Base-by-base conservation (phyloP, 2,113 vertebrate species). In the Pitta sordida region DNA sequence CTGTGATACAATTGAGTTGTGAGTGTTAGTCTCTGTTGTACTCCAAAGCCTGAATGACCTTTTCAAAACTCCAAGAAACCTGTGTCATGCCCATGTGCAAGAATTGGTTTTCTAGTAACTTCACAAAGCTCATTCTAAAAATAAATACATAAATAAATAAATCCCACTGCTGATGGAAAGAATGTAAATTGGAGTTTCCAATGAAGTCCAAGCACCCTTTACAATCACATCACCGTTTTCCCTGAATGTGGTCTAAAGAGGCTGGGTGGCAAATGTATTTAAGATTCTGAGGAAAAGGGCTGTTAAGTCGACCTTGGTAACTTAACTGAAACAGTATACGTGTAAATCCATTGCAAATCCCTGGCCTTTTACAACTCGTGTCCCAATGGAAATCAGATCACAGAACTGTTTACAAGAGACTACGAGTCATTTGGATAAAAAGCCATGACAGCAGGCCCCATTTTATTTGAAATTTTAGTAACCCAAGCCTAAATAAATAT, bases 321-420 rank as follows among this genome's bases (percentile, higher is more conserved):
- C 97, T 98, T 98, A 95, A 98, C 97, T 98, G 98, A 99, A 99
- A 99, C 98, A 94, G 98, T 98, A 98, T 98, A 99, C 36, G 99
- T 99, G 99, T 98, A 99, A 99, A 99, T 99, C 99, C 98, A 98
- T 98, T 19, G 86, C 98, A 99, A 99, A 98, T 98, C 98, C 98
- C 98, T 95, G 92, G 96, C 97, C 97, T 98, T 98, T 98, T 98
- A 98, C 97, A 98, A 95, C 98, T 98, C 95, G 51, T 89, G 97
- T 98, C 98, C 98, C 98, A 94, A 52, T 98, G 97, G 98, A 99
- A 98, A 98, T 98, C 98, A 98, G 98, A 99, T 98, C 98, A 99
- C 96, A 98, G 97, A 94, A 91, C 96, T 98, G 98, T 99, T 99
- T 99, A 98, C 97, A 98, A 97, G 98, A 98, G 97, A 96, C 97